Base-by-base conservation (phyloP, 2,113 vertebrate genomes). In the Rostratula benghalensis region DNA sequence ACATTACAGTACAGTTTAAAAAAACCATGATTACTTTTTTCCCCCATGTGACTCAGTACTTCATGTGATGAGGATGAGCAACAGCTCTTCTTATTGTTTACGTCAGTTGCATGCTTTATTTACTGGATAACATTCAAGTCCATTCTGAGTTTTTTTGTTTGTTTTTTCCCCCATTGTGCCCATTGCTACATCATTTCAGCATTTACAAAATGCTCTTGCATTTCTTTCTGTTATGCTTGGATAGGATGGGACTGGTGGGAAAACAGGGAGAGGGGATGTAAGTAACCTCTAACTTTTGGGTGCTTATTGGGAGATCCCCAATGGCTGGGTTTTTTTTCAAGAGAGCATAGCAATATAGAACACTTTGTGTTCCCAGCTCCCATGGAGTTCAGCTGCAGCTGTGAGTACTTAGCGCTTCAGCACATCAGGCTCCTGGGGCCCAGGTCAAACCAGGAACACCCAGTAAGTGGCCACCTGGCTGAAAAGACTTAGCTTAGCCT, bases 211-310 rank as follows among this genome's bases (percentile, higher is more conserved):
- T 8, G 8, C 27, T 76, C 30, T 39, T 21, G 2, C 5, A 10
- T n/a, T 56, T 7, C 24, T 73, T 71, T 75, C 20, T 22, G n/a
- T 61, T 71, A 3, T 14, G 9, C 16, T 10, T 88, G 70, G 45
- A 18, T 25, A 11, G 1, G 1, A 10, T 5, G 23, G 30, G 25
- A 30, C 9, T 6, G 7, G 9, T 50, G 14, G 16, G 23, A 25
- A 37, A 65, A 27, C 6, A 37, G 21, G 35, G 39, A 68, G 45
- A 39, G 4, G 23, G 23, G 23, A 35, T 56, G 7, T 37, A 78
- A 73, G 24, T 11, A 60, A 45, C 20, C 57, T 68, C 78, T 18
- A 28, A 60, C 8, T 59, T 90, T 24, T 54, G 46, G 17, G 30
- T 87, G 37, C 21, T 69, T 22, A 12, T 11, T 19, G 17, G 53